Percentiles rank a stretch among this genome's conserved stretches.
phyloP scores from a whole-genome alignment of 2,113 vertebrate species.

The Phrynosoma blainvillii region DNA sequence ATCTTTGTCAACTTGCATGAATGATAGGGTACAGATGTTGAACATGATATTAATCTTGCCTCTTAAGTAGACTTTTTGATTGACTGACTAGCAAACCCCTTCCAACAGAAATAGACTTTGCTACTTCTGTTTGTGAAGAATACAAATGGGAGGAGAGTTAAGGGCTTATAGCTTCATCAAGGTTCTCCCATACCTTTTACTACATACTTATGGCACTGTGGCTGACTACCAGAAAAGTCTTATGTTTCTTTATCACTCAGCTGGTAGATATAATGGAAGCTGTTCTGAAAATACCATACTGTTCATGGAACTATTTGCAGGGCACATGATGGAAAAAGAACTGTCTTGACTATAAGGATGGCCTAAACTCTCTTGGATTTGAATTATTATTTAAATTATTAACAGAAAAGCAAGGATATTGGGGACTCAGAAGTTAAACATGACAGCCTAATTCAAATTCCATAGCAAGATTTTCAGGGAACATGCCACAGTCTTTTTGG shows the following conservation, averaged over 20 bases:
- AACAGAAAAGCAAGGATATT: not conserved
- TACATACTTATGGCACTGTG: not conserved
- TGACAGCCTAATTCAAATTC: not conserved
- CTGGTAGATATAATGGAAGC: too few species aligned
- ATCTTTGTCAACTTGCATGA: too few species aligned
- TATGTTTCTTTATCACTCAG: not conserved
- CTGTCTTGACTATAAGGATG: too few species aligned
- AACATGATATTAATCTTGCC: not conserved
- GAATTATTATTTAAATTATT: too few species aligned
- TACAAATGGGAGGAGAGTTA: not conserved
- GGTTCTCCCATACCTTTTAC: not conserved
- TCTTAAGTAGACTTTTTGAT: not conserved
- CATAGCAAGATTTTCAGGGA: not conserved
- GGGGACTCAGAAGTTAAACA: not conserved
- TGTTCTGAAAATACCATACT: too few species aligned
- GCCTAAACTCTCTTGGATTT: too few species aligned
- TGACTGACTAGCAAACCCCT: not conserved
- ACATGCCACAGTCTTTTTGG: not conserved
- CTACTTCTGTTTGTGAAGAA: not conserved
- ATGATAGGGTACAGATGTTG: not conserved
- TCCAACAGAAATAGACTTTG: not conserved
- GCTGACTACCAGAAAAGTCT: not conserved
- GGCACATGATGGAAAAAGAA: too few species aligned
- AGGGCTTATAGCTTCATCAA: not conserved
- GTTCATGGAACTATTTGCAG: too few species aligned